Evolutionary conservation across 1,140 invertebrate species (phyloP).

Genomic region (Platyscapa corneri): DNA sequence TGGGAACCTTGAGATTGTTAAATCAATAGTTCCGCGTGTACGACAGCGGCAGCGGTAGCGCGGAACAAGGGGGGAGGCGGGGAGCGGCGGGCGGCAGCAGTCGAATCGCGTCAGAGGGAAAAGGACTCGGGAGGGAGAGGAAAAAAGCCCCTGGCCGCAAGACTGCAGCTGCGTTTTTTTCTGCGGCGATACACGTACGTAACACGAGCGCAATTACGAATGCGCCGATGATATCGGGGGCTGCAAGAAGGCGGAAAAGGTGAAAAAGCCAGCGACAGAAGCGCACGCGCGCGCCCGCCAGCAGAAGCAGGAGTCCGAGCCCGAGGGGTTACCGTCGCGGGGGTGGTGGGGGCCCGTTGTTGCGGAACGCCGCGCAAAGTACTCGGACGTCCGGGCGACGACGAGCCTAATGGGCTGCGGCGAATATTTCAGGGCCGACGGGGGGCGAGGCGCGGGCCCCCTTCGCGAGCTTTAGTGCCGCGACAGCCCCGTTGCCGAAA

Average conservation of each 20-base stretch:
- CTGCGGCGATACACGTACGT: background rate
- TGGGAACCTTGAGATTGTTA: constrained; percentile 27
- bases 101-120: background rate
- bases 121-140: background rate
- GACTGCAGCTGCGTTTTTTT: background rate
- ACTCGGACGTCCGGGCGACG: constrained; percentile 34
- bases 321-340: no score
- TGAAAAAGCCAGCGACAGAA: background rate
- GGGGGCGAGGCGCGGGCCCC: no score
- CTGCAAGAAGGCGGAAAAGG: constrained; percentile 13
- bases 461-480: no score
- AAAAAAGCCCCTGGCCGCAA: background rate
- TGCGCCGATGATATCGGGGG: constrained; percentile 15
- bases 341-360: background rate
- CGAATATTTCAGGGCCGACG: background rate
- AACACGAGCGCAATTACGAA: constrained; percentile 11
- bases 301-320: no score
- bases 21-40: constrained; percentile 25
- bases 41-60: background rate
- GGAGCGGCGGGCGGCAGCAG: background rate
- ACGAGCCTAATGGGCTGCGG: constrained; percentile 6
- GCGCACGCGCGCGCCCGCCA: background rate
- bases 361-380: constrained; percentile 37
- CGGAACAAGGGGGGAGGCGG: background rate
- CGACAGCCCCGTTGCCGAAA: background rate